These are phyloP conservation scores for Cryptosula pallasiana DNA, from an alignment of 2,888 invertebrate genomes.

Conservation along the genomic window DNA sequence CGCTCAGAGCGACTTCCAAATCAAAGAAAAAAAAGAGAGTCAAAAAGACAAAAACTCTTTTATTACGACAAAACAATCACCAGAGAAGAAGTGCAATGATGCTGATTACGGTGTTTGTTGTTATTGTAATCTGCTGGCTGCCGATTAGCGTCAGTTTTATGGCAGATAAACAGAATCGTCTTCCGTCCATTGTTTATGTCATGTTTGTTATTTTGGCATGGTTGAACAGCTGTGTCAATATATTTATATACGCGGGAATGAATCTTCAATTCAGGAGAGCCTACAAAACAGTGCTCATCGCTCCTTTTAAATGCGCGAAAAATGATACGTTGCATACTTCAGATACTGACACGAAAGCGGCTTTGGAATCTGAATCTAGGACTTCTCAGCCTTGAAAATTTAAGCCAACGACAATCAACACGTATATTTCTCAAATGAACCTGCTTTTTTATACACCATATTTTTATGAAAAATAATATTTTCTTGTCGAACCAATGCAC, in stretches of 20 bases:
- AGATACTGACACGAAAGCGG: not conserved
- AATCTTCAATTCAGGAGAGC: not conserved
- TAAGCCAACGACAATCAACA: no score
- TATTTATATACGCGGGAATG: conserved; percentile 18
- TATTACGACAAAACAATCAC: conserved; percentile 12
- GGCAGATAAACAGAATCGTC: not conserved
- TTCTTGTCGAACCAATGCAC: no score
- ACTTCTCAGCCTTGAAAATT: no score
- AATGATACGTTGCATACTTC: not conserved
- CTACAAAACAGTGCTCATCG: not conserved
- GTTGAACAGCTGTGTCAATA: conserved; percentile 18
- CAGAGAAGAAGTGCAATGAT: conserved; percentile 17
- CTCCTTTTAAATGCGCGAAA: not conserved
- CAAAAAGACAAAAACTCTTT: not conserved
- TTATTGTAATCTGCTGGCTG: conserved; percentile 17
- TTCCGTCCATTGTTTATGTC: conserved; percentile 17
- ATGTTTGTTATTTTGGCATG: conserved; percentile 15
- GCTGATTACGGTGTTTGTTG: conserved; percentile 9
- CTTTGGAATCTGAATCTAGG: not conserved
- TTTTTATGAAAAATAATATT: no score
- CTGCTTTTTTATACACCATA: no score
- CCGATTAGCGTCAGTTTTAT: conserved; percentile 19
- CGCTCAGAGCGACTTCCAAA: not conserved
- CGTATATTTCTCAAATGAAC: no score
- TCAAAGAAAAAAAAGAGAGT: not conserved